Evolutionary conservation across 2,888 invertebrate genomes (phyloP), one percentile per base, ranked within the genome.

Genomic region (Orthosia gothica): DNA sequence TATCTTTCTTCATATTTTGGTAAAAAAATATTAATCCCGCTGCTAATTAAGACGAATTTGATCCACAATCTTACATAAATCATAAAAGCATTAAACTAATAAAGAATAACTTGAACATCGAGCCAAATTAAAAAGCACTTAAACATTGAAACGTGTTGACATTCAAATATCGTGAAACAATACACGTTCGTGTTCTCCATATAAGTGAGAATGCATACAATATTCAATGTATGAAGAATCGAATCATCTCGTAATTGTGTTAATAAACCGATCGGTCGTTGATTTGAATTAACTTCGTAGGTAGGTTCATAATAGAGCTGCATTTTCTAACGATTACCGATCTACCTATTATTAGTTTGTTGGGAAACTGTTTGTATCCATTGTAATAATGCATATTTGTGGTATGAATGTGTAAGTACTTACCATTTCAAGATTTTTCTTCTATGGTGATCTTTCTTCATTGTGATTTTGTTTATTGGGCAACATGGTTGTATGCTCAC

Each of bases 71-170:
- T 40, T 9, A 62, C 15, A 49, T 57, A 20, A 74, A 57, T 64
- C 3, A 9, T n/a, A 4, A 64, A 15, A 3, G 3, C n/a, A 61
- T 20, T 7, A 49, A 47, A 49, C 1, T 9, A 47, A 0, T 54
- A 59, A 16, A 23, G n/a, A 1, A 57, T 66, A 12, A 47, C n/a
- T 52, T 23, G 45, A 18, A 65, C 18, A 45, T n/a, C 45, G 3
- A 15, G 32, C 26, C 12, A 18, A 58, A 49, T 75, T 57, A 62
- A 20, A 74, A 74, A 66, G 5, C 47, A 69, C 49, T 54, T 40
- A 20, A 45, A 54, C 47, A 64, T 26, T 70, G 23, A 55, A 78
- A 73, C 20, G 63, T 79, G 83, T 79, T 81, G 69, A 83, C 74
- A 79, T 61, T 58, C 49, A 70, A 64, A 83, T 66, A 62, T 68